phyloP scores from a whole-genome alignment of 2,888 invertebrate genomes.

The Meloe dianella region DNA sequence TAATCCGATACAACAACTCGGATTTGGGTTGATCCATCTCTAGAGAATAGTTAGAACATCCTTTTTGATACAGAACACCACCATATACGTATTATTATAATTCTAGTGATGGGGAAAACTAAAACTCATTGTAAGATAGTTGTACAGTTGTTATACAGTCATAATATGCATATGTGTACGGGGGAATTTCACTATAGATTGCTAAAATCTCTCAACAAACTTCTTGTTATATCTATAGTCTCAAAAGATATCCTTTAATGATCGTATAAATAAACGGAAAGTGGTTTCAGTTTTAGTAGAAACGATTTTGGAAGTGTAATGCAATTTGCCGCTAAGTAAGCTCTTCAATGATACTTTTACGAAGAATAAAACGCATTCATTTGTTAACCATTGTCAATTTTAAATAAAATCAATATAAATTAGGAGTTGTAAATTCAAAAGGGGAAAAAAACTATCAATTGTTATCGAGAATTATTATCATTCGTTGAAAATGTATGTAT shows the following conservation, averaged over 20 bases:
- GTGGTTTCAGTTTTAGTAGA: slow-evolving; percentile 32
- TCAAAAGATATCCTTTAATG: slow-evolving; percentile 31
- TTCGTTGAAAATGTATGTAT: not conserved
- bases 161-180: not conserved
- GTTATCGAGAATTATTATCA: not conserved
- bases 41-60: slow-evolving; percentile 35
- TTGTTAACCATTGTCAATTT: not conserved
- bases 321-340: slow-evolving; percentile 37
- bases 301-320: slow-evolving; percentile 41
- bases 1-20: slow-evolving; percentile 36
- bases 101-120: slow-evolving; percentile 26
- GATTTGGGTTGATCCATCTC: slow-evolving; percentile 36
- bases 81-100: not conserved
- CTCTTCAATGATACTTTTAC: slow-evolving; percentile 17
- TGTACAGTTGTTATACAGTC: not conserved
- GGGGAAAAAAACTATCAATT: not conserved
- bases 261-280: slow-evolving; percentile 38
- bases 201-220: not conserved
- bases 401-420: not conserved
- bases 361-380: not conserved
- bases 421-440: not conserved
- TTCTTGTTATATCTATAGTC: slow-evolving; percentile 19
- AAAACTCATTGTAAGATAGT: slow-evolving; percentile 23
- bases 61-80: slow-evolving; percentile 30
- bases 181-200: slow-evolving; percentile 11